Conservation (phyloP, 2,113 vertebrate genomes). For the Atrichornis clamosus region DNA sequence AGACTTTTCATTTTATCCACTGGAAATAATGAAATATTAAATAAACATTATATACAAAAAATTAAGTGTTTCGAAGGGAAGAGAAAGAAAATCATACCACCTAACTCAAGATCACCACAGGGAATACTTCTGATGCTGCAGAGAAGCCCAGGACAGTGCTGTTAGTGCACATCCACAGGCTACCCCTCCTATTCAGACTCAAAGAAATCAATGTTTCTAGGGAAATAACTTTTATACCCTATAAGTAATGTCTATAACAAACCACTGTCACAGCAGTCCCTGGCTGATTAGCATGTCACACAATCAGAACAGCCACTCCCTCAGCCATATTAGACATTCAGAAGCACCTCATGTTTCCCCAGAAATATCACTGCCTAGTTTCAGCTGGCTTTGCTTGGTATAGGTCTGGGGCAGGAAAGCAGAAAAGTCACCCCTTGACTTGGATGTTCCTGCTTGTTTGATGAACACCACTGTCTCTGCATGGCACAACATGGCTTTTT, state of each 20-base stretch:
- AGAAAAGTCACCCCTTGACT: neutral
- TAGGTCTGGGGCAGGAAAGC: neutral
- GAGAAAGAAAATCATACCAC: neutral
- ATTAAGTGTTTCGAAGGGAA: slow-evolving; percentile 18
- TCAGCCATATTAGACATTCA: neutral
- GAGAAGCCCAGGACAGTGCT: neutral
- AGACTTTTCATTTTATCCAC: slow-evolving; percentile 23
- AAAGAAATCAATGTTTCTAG: neutral
- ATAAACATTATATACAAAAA: slow-evolving; percentile 45
- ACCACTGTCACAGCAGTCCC: neutral
- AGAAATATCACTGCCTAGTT: neutral
- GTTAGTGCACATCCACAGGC: neutral
- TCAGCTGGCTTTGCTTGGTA: neutral
- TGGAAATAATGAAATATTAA: slow-evolving; percentile 64
- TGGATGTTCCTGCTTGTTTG: neutral
- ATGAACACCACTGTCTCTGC: neutral
- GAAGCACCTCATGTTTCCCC: neutral
- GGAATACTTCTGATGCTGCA: neutral
- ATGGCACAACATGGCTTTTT: neutral
- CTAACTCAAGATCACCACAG: neutral
- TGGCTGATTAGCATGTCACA: neutral
- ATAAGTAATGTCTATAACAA: neutral
- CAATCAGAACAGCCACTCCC: neutral
- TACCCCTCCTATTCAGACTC: neutral
- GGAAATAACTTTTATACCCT: neutral